These are phyloP conservation scores for Rhogogaster chlorosoma DNA, from an alignment of 2,888 invertebrate genomes.

Conservation along the genomic window DNA sequence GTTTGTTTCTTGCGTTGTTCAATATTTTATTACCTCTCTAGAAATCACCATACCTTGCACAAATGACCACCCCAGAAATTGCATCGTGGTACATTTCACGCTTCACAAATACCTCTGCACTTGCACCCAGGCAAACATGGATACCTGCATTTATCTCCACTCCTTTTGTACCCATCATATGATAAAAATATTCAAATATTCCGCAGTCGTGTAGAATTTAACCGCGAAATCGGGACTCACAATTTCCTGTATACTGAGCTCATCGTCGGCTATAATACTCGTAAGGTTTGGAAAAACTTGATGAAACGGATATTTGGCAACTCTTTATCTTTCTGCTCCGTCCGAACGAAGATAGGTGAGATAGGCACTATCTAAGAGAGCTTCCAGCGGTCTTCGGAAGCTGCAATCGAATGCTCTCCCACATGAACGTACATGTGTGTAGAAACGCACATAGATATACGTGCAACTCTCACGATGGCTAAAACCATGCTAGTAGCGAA, in stretches of 20 bases:
- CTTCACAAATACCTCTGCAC: neutral
- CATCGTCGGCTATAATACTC: neutral
- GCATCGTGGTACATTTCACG: constrained; percentile 8
- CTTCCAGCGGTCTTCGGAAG: neutral
- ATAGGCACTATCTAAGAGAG: neutral
- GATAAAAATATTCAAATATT: neutral
- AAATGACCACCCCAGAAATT: neutral
- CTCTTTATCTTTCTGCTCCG: neutral
- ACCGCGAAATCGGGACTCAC: neutral
- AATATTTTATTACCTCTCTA: constrained; percentile 12
- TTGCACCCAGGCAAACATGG: neutral
- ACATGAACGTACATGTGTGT: neutral
- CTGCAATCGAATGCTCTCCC: constrained; percentile 11
- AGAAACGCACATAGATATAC: neutral
- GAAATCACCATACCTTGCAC: neutral
- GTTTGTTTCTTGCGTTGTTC: constrained; percentile 1
- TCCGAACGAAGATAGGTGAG: neutral
- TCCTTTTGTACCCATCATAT: neutral
- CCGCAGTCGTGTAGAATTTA: neutral
- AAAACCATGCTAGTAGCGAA: constrained; percentile 20
- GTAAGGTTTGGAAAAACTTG: neutral
- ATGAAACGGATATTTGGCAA: neutral
- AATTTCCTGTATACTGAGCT: neutral
- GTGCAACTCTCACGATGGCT: constrained; percentile 11
- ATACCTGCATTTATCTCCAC: neutral